phyloP scores from a whole-genome alignment of 2,113 vertebrate species.

The Apaloderma vittatum region DNA sequence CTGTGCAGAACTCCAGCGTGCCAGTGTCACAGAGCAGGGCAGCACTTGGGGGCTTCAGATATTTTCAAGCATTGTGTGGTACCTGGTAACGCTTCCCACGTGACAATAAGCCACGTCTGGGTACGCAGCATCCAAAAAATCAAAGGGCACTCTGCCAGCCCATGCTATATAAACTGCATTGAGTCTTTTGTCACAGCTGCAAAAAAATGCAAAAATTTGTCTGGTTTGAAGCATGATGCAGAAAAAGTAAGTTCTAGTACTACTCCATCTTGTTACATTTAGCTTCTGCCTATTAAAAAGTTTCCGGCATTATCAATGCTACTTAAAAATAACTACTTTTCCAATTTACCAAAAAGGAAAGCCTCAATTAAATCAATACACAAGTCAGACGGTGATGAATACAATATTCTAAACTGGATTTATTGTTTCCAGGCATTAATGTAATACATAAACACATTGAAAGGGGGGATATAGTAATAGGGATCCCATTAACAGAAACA shows the following conservation, averaged over 20 bases:
- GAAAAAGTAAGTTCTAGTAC: not conserved
- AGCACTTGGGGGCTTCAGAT: rapidly evolving
- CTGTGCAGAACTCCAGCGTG: not conserved
- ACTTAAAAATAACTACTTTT: not conserved
- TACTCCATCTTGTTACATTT: not conserved
- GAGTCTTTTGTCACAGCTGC: not conserved
- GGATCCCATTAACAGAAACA: conserved; percentile 48
- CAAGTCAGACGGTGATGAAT: not conserved
- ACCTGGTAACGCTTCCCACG: rapidly evolving
- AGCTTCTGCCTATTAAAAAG: not conserved
- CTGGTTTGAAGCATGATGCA: not conserved
- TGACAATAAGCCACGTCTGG: rapidly evolving
- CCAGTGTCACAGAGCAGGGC: not conserved
- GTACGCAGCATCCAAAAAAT: not conserved
- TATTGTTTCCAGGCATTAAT: conserved; percentile 62
- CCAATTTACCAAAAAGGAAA: not conserved
- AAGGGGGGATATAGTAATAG: conserved; percentile 41
- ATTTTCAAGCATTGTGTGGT: not conserved
- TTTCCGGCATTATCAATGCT: not conserved
- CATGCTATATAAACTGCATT: not conserved
- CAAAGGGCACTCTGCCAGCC: not conserved
- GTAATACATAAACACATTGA: conserved; percentile 37
- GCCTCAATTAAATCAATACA: not conserved
- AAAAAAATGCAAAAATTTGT: not conserved
- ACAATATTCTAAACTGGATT: conserved; percentile 51